Base-by-base conservation (phyloP, 92 coral and sea anemone species). In the Bergia sp. region DNA sequence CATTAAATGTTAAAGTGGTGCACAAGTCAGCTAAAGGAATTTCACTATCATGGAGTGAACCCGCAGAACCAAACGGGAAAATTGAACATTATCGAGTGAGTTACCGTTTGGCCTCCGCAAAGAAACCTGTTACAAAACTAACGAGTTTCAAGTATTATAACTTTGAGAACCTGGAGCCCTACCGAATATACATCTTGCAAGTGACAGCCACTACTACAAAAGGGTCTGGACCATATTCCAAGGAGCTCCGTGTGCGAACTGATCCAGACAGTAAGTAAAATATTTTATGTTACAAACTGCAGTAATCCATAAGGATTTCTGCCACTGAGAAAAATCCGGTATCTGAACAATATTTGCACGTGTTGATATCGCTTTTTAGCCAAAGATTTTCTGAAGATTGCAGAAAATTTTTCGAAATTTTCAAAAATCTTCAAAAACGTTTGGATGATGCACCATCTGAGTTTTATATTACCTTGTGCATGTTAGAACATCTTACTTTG, bases 41-140 rank as follows among this genome's bases (percentile, higher is more conserved):
- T 11, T 69, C 88, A 15, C 37, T 95, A 49, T 43, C 88, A 7
- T 95, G 98, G 98, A 85, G 89, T 53, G 91, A 91, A 5, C 98
- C 98, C 0, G 89, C 82, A 6, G 65, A 76, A 21, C 93, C 96
- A 12, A 93, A 95, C 77, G 98, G 96, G 11, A 4, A 47, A 18
- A 91, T 95, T 23, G 29, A 2, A 36, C 53, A 75, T n/a, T 95
- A 93, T 73, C 16, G 6, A 13, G 87, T 93, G 81, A 90, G 3
- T 77, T 82, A 91, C 40, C 77, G 72, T 77, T 90, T 77, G 21
- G 82, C 45, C 5, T 38, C 87, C 7, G 45, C 89, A 38, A 15
- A 20, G 43, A 83, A 67, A 71, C 50, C 67, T 38, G 90, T 73
- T 10, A 44, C 47, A 13, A 64, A 78, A 42, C 73, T 41, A 1